A percentile compares a stretch with the other conserved stretches of the same genome.
These are phyloP conservation scores for Valencia hispanica DNA, from an alignment of 2,797 vertebrate genomes.

Conservation along the genomic window DNA sequence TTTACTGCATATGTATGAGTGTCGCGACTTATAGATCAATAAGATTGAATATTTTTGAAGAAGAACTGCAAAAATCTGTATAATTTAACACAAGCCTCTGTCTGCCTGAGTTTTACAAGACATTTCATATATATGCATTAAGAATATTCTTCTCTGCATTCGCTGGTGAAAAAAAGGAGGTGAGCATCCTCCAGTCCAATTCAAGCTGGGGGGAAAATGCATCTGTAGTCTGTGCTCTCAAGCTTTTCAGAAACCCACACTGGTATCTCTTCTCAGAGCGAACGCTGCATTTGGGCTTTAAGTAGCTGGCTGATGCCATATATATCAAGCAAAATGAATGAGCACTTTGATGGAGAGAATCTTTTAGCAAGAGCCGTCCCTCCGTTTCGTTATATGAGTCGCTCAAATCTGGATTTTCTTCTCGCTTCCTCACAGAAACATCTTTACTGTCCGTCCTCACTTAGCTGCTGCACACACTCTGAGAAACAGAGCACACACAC, in stretches of 20 bases:
- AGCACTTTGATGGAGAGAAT: slow-evolving; percentile 45
- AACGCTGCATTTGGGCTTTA: slow-evolving; percentile 37
- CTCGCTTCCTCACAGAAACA: slow-evolving; percentile 10
- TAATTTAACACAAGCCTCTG: neutral
- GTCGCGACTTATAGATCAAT: neutral
- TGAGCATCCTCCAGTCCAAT: slow-evolving; percentile 38
- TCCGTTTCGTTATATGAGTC: slow-evolving; percentile 16
- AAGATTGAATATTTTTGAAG: neutral
- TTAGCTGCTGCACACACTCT: slow-evolving; percentile 1
- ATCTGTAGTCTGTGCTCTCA: slow-evolving; percentile 42
- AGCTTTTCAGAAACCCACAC: slow-evolving; percentile 42
- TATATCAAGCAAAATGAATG: slow-evolving; percentile 39
- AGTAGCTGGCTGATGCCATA: slow-evolving; percentile 48
- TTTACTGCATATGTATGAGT: slow-evolving; percentile 1
- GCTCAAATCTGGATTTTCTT: slow-evolving; percentile 24
- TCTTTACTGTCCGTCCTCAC: slow-evolving; percentile 8
- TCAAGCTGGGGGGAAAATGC: slow-evolving; percentile 26
- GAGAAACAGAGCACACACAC: neutral
- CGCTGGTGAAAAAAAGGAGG: slow-evolving; percentile 16
- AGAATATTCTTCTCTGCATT: slow-evolving; percentile 32
- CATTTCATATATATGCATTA: neutral
- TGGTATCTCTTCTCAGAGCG: slow-evolving; percentile 21
- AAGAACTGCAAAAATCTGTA: too few relatives aligned
- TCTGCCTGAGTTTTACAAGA: neutral
- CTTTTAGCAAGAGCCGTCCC: slow-evolving; percentile 27